Conservation (phyloP, 2,113 vertebrate genomes). For the Axis porcinus region DNA sequence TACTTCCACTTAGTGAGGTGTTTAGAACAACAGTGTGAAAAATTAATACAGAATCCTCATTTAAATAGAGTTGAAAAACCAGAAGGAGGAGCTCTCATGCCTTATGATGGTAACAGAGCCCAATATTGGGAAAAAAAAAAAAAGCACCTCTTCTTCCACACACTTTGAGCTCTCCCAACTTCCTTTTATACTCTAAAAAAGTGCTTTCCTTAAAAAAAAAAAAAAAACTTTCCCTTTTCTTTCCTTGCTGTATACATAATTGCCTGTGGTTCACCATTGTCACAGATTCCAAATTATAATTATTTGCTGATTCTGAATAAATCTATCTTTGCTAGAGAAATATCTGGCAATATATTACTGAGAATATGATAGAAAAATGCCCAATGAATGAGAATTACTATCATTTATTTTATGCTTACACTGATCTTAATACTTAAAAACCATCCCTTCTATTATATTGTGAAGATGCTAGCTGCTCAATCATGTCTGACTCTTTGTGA, state of each 20-base stretch:
- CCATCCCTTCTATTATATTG: neutral
- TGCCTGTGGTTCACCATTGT: neutral
- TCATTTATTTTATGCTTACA: neutral
- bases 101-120: neutral
- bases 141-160: neutral
- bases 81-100: neutral
- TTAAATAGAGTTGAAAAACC: neutral
- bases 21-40: neutral
- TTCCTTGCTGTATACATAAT: neutral
- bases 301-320: neutral
- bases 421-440: neutral
- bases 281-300: neutral
- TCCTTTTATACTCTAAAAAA: neutral
- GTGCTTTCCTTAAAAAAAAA: neutral
- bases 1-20: neutral
- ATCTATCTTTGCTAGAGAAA: neutral
- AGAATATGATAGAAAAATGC: neutral
- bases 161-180: neutral
- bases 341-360: neutral
- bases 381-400: conserved; percentile 4
- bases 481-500: neutral
- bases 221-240: neutral
- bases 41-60: neutral
- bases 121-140: neutral
- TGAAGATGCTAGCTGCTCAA: neutral